These are phyloP conservation scores for Halcyon badia DNA, from an alignment of 2,797 vertebrate species.

Conservation along the genomic window DNA sequence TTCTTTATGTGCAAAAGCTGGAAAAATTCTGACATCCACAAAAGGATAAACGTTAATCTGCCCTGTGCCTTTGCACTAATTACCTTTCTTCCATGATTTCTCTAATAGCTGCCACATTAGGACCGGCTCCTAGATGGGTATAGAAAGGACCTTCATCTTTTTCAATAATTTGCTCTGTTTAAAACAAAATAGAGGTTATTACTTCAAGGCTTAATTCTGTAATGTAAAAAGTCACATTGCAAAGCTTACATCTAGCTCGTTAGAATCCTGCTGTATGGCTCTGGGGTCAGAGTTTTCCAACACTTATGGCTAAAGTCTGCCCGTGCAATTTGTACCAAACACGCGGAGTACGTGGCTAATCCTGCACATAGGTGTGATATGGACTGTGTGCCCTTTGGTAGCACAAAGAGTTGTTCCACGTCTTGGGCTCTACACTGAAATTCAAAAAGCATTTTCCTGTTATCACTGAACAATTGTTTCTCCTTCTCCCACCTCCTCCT, in stretches of 20 bases:
- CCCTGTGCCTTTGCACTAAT: constrained; percentile 80
- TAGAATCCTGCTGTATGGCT: not conserved
- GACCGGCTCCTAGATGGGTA: constrained; percentile 97
- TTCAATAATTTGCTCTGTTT: constrained; percentile 98
- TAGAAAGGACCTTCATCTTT: constrained; percentile 99
- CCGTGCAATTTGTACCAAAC: not conserved
- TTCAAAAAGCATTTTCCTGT: constrained; percentile 29
- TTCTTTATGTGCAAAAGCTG: constrained; percentile 78
- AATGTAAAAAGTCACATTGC: constrained; percentile 73
- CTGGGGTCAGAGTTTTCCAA: not conserved
- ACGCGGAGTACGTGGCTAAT: not conserved
- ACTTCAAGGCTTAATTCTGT: constrained; percentile 74
- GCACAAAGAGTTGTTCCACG: not conserved
- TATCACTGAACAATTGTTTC: constrained; percentile 19
- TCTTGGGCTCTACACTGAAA: not conserved
- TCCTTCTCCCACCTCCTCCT: constrained; percentile 50
- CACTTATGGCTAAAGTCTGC: not conserved
- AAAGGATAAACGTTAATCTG: constrained; percentile 78
- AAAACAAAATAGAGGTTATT: constrained; percentile 79
- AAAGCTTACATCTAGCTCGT: constrained; percentile 60
- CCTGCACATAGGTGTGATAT: not conserved
- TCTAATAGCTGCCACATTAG: constrained; percentile 93
- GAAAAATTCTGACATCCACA: constrained; percentile 77
- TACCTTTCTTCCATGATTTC: constrained; percentile 97
- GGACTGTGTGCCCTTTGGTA: not conserved